phyloP scores from a whole-genome alignment of 2,797 vertebrate species.

The Pelodytes ibericus region DNA sequence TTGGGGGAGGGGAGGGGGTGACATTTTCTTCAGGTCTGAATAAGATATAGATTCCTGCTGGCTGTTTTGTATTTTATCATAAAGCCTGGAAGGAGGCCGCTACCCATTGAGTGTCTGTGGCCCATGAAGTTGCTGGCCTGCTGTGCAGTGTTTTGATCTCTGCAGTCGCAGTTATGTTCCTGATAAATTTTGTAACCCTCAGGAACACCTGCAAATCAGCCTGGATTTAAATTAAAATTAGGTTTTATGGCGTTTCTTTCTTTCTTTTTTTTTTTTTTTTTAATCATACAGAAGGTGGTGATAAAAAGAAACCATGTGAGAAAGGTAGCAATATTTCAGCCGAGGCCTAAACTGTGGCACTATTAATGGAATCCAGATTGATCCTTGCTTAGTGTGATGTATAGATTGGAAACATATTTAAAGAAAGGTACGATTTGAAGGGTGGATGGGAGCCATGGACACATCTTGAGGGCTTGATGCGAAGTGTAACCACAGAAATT shows the following conservation, averaged over 20 bases:
- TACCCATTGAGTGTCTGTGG: constrained; percentile 84
- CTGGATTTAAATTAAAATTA: constrained; percentile 86
- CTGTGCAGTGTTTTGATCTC: constrained; percentile 91
- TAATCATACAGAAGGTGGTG: constrained; percentile 83
- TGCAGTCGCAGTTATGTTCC: constrained; percentile 88
- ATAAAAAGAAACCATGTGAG: constrained; percentile 80
- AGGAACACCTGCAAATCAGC: constrained; percentile 88
- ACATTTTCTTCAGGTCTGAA: constrained; percentile 89
- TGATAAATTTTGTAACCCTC: constrained; percentile 86
- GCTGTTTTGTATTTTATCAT: constrained; percentile 89
- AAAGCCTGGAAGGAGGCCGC: constrained; percentile 85
- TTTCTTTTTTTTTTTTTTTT: no score
- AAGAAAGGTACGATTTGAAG: constrained; percentile 67
- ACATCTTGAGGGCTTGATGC: constrained; percentile 52
- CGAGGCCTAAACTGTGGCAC: constrained; percentile 76
- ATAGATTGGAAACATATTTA: constrained; percentile 77
- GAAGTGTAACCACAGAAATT: constrained; percentile 58
- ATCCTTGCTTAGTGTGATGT: constrained; percentile 71
- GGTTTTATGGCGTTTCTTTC: constrained; percentile 84
- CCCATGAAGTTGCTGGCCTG: constrained; percentile 82
- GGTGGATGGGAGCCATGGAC: constrained; percentile 53
- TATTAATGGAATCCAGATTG: constrained; percentile 80
- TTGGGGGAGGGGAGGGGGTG: constrained; percentile 81
- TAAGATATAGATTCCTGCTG: constrained; percentile 89
- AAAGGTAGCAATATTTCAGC: constrained; percentile 83